Evolutionary conservation across 2,113 vertebrate species (phyloP).

Genomic region (Sclerurus mexicanus): DNA sequence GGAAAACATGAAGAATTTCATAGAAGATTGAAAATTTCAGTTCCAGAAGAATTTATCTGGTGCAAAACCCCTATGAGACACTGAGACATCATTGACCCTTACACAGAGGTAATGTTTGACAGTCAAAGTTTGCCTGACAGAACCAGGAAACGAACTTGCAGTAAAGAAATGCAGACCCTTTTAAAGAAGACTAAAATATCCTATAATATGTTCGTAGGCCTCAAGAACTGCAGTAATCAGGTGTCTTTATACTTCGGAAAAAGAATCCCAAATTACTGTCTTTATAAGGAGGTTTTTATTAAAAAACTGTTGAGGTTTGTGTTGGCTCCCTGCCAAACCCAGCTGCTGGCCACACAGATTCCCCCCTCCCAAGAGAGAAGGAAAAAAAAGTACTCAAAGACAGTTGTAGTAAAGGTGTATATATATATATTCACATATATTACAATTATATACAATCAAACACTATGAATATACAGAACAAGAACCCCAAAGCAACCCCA

Average conservation of each 20-base stretch:
- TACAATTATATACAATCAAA: too few relatives aligned
- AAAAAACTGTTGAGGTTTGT: too few relatives aligned
- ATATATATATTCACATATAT: too few relatives aligned
- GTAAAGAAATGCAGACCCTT: not conserved
- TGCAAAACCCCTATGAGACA: not conserved
- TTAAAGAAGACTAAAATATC: not conserved
- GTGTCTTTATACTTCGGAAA: not conserved
- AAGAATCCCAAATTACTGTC: not conserved
- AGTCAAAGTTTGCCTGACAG: not conserved
- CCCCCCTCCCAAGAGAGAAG: too few relatives aligned
- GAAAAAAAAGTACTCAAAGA: too few relatives aligned
- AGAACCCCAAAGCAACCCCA: too few relatives aligned
- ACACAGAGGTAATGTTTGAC: not conserved
- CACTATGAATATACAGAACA: too few relatives aligned
- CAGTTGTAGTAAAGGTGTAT: too few relatives aligned
- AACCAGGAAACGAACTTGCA: not conserved
- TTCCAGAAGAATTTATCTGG: not conserved
- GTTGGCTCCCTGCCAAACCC: too few relatives aligned
- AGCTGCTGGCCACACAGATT: too few relatives aligned
- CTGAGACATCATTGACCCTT: not conserved
- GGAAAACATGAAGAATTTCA: not conserved
- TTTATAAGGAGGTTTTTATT: not conserved
- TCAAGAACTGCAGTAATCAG: not conserved
- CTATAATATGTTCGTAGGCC: not conserved
- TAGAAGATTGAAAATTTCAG: not conserved